Conservation (phyloP, 2,113 vertebrate genomes). For the Propithecus coquereli region DNA sequence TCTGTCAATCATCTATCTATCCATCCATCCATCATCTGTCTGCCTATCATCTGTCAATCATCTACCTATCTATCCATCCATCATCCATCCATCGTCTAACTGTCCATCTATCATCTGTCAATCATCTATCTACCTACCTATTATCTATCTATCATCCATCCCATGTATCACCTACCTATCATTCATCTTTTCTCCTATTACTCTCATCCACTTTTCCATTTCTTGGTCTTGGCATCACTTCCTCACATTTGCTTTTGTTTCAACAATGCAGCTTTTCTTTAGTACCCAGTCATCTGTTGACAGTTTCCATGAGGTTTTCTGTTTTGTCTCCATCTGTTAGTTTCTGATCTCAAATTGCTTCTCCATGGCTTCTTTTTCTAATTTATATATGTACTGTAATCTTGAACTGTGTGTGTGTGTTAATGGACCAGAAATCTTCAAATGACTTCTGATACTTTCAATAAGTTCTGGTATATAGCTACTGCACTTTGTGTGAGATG, state of each 20-base stretch:
- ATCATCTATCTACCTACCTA: neutral
- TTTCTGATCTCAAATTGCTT: neutral
- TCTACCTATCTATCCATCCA: neutral
- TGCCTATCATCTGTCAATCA: neutral
- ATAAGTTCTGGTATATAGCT: neutral
- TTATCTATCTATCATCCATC: too few relatives aligned
- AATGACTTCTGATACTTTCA: neutral
- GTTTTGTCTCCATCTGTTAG: neutral
- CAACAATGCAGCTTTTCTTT: neutral
- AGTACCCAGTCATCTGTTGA: fast-evolving
- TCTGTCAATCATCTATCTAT: neutral
- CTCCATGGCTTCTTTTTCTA: neutral
- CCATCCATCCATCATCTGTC: neutral
- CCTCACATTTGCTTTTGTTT: neutral
- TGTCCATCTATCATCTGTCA: neutral
- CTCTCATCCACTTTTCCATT: neutral
- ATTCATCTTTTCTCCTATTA: neutral
- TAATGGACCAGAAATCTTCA: neutral
- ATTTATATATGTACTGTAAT: neutral
- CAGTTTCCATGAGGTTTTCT: neutral
- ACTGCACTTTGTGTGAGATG: neutral
- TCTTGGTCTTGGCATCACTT: neutral
- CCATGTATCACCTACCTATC: too few relatives aligned
- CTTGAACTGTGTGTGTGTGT: neutral
- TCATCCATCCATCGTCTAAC: too few relatives aligned